Evolutionary conservation across 2,888 invertebrate genomes (phyloP).

Genomic region (Caradrina clavipalpis): DNA sequence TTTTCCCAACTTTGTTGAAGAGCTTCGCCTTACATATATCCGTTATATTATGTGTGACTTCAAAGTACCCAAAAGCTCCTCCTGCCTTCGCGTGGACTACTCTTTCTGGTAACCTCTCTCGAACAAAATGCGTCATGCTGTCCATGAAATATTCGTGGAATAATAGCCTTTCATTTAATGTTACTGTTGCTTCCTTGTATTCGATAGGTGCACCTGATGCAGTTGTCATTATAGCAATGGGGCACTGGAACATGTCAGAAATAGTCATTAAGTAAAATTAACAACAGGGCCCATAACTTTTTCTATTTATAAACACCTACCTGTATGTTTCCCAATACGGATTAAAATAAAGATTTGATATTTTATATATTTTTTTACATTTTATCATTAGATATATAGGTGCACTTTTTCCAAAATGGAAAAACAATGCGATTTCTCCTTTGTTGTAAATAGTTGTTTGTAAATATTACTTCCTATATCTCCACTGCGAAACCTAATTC

Average conservation of each 20-base stretch:
- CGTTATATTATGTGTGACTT: constrained; percentile 95
- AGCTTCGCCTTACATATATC: constrained; percentile 94
- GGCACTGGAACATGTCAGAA: constrained; percentile 79
- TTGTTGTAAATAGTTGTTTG: no score
- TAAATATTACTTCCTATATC: no score
- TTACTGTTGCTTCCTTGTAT: constrained; percentile 92
- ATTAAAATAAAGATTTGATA: no score
- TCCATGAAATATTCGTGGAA: constrained; percentile 95
- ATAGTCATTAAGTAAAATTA: background rate
- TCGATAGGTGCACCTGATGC: constrained; percentile 95
- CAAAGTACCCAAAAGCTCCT: constrained; percentile 96
- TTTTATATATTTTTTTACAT: no score
- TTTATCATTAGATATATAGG: no score
- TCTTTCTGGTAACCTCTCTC: constrained; percentile 97
- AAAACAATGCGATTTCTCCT: no score
- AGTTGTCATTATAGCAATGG: constrained; percentile 92
- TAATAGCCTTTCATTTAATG: constrained; percentile 94
- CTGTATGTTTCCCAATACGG: no score
- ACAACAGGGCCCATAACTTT: no score
- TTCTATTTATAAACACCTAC: no score
- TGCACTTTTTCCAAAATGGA: no score
- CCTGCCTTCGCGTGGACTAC: constrained; percentile 98
- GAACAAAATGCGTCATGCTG: constrained; percentile 94
- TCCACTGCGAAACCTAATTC: no score
- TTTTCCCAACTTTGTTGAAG: constrained; percentile 94